Evolutionary conservation across 1,140 invertebrate genomes (phyloP).

Genomic region (Cepaea nemoralis): DNA sequence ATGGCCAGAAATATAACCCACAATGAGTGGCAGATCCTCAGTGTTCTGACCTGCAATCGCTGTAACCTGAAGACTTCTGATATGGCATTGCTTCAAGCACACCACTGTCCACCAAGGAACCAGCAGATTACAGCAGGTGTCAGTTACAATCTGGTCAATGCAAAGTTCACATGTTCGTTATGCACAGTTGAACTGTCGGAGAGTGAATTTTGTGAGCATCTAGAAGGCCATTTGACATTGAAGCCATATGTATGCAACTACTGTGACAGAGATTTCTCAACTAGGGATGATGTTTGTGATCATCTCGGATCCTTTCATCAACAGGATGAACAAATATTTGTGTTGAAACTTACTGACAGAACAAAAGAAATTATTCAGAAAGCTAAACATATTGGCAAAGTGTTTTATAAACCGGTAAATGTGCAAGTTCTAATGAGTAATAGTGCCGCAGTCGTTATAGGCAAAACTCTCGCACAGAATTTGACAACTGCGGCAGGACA

Average conservation of each 20-base stretch:
- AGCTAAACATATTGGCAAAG: neutral
- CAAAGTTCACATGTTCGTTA: slow-evolving; percentile 1
- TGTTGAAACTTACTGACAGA: neutral
- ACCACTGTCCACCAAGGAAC: neutral
- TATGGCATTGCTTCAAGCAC: neutral
- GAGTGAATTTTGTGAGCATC: slow-evolving; percentile 2
- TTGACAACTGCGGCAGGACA: too few relatives aligned
- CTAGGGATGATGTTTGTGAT: neutral
- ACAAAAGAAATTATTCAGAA: neutral
- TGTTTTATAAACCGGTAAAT: neutral
- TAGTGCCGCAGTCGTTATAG: too few relatives aligned
- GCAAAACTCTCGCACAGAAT: too few relatives aligned
- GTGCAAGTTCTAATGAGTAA: too few relatives aligned
- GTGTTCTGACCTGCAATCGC: neutral
- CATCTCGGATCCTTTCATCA: neutral
- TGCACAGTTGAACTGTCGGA: slow-evolving; percentile 1
- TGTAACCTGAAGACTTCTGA: slow-evolving; percentile 19
- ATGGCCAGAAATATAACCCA: neutral
- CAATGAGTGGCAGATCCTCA: neutral
- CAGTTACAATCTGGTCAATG: neutral
- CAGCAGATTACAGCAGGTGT: neutral
- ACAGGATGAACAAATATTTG: neutral
- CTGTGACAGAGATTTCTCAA: neutral
- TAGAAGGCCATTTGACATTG: neutral
- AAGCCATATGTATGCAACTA: neutral